phyloP scores from a whole-genome alignment of 2,797 vertebrate genomes.

The Orestias chungarensis region DNA sequence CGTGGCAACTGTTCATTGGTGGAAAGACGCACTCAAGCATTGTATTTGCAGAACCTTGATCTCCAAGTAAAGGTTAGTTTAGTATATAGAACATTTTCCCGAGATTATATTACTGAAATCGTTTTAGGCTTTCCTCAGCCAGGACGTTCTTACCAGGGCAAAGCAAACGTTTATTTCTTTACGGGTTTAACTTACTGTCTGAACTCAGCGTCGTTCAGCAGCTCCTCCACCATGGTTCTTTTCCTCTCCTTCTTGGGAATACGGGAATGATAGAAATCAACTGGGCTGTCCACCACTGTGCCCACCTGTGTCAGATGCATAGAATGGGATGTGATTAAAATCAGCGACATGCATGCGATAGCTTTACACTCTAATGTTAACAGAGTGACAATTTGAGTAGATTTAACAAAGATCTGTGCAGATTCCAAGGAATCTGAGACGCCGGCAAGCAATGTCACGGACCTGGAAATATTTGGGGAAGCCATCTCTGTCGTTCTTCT shows the following conservation, averaged over 20 bases:
- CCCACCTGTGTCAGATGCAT: slow-evolving; percentile 80
- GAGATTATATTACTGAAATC: too few species aligned
- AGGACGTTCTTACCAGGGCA: not conserved
- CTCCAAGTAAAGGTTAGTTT: too few species aligned
- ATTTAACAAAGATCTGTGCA: not conserved
- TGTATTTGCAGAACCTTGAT: too few species aligned
- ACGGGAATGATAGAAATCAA: slow-evolving; percentile 94
- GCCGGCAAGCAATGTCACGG: slow-evolving; percentile 4
- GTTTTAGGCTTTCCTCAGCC: not conserved
- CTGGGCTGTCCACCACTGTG: slow-evolving; percentile 89
- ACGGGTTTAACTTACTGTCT: slow-evolving; percentile 83
- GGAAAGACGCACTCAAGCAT: too few species aligned
- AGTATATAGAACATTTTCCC: too few species aligned
- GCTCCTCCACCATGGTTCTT: slow-evolving; percentile 94
- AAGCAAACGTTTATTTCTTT: not conserved
- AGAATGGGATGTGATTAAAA: not conserved
- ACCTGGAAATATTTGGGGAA: slow-evolving; percentile 97
- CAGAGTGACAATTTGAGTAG: too few species aligned
- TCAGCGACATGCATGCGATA: not conserved
- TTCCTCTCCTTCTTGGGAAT: slow-evolving; percentile 94
- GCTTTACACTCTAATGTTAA: too few species aligned
- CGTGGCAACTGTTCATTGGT: too few species aligned
- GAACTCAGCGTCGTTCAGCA: slow-evolving; percentile 93
- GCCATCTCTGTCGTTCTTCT: slow-evolving; percentile 95
- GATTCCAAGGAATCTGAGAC: not conserved